These are phyloP conservation scores for Paelopatides confundens DNA, from an alignment of 53 echinoderm and acorn worm genomes.

Conservation along the genomic window DNA sequence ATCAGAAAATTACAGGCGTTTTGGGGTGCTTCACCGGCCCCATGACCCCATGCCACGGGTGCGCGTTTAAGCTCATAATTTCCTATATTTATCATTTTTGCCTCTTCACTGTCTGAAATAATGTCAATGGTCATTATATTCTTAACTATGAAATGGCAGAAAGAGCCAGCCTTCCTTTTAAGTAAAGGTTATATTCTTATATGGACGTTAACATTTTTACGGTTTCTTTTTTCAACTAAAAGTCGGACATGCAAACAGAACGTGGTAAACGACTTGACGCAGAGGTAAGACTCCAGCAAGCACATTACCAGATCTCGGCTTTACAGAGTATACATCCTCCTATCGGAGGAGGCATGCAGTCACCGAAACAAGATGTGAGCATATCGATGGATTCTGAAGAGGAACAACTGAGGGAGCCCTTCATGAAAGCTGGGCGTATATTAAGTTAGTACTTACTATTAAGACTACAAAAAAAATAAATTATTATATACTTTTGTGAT, in stretches of 20 bases:
- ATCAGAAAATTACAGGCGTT: no score
- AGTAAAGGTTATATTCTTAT: no score
- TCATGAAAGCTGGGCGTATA: slow-evolving; percentile 68
- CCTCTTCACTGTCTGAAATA: no score
- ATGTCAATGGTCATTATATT: no score
- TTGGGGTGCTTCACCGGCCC: no score
- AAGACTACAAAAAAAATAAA: background rate
- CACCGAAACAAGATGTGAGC: slow-evolving; percentile 26
- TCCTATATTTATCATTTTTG: no score
- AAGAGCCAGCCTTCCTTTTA: no score
- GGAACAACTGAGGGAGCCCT: slow-evolving; percentile 36
- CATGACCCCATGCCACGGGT: no score
- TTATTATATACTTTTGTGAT: background rate
- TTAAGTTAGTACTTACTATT: slow-evolving; percentile 60
- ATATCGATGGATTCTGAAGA: slow-evolving; percentile 61
- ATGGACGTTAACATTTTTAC: no score
- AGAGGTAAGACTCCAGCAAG: slow-evolving; percentile 68
- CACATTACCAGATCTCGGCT: slow-evolving; percentile 71
- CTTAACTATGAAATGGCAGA: no score
- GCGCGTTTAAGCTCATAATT: no score
- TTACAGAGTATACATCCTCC: slow-evolving; percentile 56
- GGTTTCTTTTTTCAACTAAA: no score
- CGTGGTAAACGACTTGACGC: slow-evolving; percentile 67
- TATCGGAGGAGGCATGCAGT: slow-evolving; percentile 12
- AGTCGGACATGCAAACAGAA: slow-evolving; percentile 72